Evolutionary conservation across 2,888 invertebrate genomes (phyloP).

Genomic region (Amblyjoppa proteus): DNA sequence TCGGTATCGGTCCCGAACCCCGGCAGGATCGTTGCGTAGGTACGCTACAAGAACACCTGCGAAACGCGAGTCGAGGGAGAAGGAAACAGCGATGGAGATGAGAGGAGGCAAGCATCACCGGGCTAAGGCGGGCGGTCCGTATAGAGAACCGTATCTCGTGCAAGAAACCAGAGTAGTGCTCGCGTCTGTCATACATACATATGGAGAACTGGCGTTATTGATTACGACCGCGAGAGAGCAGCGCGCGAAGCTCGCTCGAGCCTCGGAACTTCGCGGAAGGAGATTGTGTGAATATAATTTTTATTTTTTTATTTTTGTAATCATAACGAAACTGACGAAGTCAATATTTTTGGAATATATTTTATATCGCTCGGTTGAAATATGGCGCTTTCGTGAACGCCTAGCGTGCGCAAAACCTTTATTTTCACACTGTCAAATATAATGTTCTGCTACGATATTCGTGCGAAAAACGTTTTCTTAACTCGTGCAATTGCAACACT

Average conservation of each 20-base stretch:
- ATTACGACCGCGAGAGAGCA: conserved; percentile 80
- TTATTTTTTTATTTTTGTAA: not conserved
- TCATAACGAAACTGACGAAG: not conserved
- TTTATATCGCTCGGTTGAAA: not conserved
- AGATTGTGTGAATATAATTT: conserved; percentile 4
- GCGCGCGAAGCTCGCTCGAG: conserved; percentile 63
- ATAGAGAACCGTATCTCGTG: conserved; percentile 39
- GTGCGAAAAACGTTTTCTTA: no score
- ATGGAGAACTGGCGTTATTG: conserved; percentile 78
- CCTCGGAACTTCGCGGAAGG: conserved; percentile 28
- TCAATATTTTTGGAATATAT: not conserved
- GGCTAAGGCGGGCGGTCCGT: conserved; percentile 48
- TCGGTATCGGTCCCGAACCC: conserved; percentile 57
- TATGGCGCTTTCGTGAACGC: no score
- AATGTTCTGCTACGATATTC: no score
- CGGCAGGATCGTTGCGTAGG: conserved; percentile 56
- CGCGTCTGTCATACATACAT: conserved; percentile 59
- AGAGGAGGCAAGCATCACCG: conserved; percentile 76
- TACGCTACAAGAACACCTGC: conserved; percentile 62
- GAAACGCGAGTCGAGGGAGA: conserved; percentile 76
- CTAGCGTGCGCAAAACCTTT: no score
- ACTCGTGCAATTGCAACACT: no score
- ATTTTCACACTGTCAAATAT: no score
- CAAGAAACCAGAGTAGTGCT: conserved; percentile 31
- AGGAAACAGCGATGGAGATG: conserved; percentile 79